Percentiles rank a stretch among this genome's conserved stretches.
Conservation (phyloP, 2,888 invertebrate genomes). For the Orthonychiurus folsomi region DNA sequence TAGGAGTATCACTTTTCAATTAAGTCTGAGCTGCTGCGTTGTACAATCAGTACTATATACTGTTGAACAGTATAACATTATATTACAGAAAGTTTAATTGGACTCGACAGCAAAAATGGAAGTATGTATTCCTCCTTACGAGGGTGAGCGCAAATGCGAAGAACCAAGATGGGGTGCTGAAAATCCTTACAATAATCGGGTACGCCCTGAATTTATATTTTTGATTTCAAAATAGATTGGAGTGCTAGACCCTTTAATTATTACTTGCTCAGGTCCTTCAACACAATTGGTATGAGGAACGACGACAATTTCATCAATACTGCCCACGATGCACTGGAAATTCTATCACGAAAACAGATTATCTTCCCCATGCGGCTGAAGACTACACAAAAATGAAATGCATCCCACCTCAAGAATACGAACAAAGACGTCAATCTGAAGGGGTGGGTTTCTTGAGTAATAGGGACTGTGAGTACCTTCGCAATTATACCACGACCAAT, state of each 20-base stretch:
- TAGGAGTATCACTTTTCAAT: no score
- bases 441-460: conserved; percentile 30
- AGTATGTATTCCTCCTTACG: not conserved
- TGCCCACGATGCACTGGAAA: conserved; percentile 32
- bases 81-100: no score
- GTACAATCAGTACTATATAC: no score
- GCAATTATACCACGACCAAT: conserved; percentile 35
- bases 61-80: no score
- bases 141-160: not conserved
- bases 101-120: no score
- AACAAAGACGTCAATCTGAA: conserved; percentile 3
- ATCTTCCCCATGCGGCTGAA: conserved; percentile 13
- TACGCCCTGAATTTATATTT: not conserved
- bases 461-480: conserved; percentile 29
- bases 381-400: not conserved
- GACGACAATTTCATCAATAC: conserved; percentile 26
- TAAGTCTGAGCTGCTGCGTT: no score
- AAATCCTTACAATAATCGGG: not conserved
- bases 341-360: conserved; percentile 24
- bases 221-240: not conserved
- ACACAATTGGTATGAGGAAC: conserved; percentile 36
- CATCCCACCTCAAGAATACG: conserved; percentile 21
- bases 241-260: not conserved
- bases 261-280: conserved; percentile 16
- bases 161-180: conserved; percentile 1